phyloP scores from a whole-genome alignment of 2,888 invertebrate species.

The Brachypalpus laphriformis region DNA sequence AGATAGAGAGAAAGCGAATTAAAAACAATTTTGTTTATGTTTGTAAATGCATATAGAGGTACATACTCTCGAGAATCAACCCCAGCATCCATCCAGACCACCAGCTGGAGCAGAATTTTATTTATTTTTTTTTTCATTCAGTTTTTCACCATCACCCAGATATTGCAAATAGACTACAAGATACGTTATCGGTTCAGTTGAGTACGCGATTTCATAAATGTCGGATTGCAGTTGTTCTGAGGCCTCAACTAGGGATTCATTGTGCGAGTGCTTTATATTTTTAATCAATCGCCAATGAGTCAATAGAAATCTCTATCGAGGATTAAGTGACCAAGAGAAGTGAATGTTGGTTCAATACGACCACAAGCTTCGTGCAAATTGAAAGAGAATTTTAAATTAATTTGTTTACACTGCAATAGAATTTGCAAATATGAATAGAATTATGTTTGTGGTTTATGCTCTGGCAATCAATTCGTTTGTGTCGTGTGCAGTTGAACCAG shows the following conservation, averaged over 20 bases:
- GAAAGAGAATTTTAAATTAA: not conserved
- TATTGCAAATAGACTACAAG: slow-evolving; percentile 41
- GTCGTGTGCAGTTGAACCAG: slow-evolving; percentile 57
- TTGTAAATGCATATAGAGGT: slow-evolving; percentile 26
- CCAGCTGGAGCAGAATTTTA: slow-evolving; percentile 22
- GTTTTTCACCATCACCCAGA: slow-evolving; percentile 23
- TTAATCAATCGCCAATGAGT: slow-evolving; percentile 3
- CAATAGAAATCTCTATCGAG: not conserved
- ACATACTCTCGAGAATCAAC: slow-evolving; percentile 24
- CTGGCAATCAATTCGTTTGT: slow-evolving; percentile 52
- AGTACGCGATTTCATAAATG: slow-evolving; percentile 58
- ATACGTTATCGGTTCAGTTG: slow-evolving; percentile 48
- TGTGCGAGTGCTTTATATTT: not conserved
- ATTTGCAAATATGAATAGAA: slow-evolving; percentile 51
- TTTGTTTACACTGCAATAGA: slow-evolving; percentile 9
- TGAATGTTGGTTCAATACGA: not conserved
- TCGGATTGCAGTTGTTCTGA: slow-evolving; percentile 43
- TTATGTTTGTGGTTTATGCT: slow-evolving; percentile 47
- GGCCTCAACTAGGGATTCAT: not conserved
- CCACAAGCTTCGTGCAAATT: no score
- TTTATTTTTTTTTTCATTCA: slow-evolving; percentile 10
- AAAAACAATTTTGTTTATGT: slow-evolving; percentile 31
- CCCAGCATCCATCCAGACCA: slow-evolving; percentile 35
- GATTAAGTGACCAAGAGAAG: not conserved
- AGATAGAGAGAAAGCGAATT: slow-evolving; percentile 29